Evolutionary conservation across 2,888 invertebrate species (phyloP), one percentile per base, ranked within the genome.

Genomic region (Enchytraeus crypticus): DNA sequence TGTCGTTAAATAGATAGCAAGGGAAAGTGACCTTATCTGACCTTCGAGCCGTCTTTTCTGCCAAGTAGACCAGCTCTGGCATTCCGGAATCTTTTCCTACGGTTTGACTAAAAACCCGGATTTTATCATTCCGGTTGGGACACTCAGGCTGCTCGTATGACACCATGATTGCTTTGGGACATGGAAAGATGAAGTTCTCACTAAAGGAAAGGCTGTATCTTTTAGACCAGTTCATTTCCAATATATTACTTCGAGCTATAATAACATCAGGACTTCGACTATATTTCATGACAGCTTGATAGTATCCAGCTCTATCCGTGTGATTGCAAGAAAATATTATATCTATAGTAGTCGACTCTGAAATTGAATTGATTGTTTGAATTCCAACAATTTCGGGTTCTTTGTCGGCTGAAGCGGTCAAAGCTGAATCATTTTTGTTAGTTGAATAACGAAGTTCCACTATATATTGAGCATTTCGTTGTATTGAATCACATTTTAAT

Each of bases 1-100:
- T 57, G 18, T 65, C 61, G 45, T 72, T 65, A 63, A 75, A 75
- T n/a, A 66, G 51, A 23, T 56, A 45, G 57, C 76, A 76, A 18
- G 64, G 54, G 53, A 73, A 70, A 29, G 51, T 43, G 23, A 56
- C 64, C 8, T 30, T 38, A 23, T 21, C 1, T 29, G 5, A 14
- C 5, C n/a, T 26, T 29, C 3, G n/a, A 3, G 46, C 51, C 45
- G 34, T 21, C 32, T 32, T 1, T 34, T 61, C 61, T n/a, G 34
- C 47, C 29, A 57, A n/a, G 32, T 61, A 61, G 21, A 38, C 43
- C 23, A 57, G 45, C 14, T 29, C 26, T 5, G 34, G 23, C 1
- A 34, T 26, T 3, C 32, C 23, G 23, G 33, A 18, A 1, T n/a
- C 58, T 18, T 21, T 27, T 8, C n/a, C 21, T 1, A 5, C 11